Evolutionary conservation across 2,113 vertebrate genomes (phyloP).

Genomic region (Callithrix jacchus): DNA sequence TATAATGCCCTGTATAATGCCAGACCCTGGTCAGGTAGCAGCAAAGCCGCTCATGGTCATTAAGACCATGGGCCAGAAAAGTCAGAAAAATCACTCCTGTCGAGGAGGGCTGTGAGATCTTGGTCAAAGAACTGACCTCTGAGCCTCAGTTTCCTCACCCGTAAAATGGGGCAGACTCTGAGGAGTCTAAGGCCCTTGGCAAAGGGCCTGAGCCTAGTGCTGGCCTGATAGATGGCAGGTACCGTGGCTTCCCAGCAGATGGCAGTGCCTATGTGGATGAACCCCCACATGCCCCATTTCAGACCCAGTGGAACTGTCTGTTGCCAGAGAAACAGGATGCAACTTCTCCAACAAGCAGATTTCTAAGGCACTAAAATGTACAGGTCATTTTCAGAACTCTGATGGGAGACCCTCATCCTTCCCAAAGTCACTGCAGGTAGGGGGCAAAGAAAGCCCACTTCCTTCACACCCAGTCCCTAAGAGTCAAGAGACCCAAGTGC

Average conservation of each 20-base stretch:
- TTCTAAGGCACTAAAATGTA: not conserved
- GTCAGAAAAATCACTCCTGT: not conserved
- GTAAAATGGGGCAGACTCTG: not conserved
- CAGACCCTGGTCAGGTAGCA: not conserved
- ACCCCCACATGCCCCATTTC: not conserved
- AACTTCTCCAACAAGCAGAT: not conserved
- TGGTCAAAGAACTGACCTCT: not conserved
- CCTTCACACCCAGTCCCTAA: not conserved
- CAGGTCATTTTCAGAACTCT: not conserved
- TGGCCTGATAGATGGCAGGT: not conserved
- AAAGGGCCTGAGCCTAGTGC: not conserved
- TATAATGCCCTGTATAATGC: not conserved
- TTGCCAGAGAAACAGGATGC: slow-evolving; percentile 39
- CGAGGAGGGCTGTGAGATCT: not conserved
- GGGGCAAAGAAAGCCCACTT: not conserved
- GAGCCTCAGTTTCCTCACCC: not conserved
- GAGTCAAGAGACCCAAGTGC: not conserved
- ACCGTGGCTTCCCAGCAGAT: not conserved
- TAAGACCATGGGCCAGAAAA: not conserved
- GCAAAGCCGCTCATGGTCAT: not conserved
- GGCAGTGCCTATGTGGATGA: not conserved
- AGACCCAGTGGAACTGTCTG: not conserved
- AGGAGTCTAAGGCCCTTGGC: not conserved
- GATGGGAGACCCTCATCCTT: not conserved
- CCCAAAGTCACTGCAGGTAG: not conserved